Evolutionary conservation across 2,113 vertebrate species (phyloP).

Genomic region (Alexandromys fortis): DNA sequence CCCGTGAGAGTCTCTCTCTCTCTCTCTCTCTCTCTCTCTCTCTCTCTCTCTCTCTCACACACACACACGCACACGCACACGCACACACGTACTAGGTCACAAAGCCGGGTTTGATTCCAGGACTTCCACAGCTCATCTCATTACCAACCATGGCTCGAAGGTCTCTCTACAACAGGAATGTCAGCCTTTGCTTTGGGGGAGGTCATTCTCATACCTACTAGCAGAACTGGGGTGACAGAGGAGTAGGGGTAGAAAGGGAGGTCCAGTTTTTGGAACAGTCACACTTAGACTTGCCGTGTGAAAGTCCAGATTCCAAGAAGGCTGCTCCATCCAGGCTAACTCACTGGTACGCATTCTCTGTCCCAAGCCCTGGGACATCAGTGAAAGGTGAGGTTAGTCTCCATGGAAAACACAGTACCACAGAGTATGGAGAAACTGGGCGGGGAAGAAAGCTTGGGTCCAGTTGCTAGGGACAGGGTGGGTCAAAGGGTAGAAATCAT

Average conservation of each 20-base stretch:
- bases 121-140: no score
- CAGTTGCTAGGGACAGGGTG: neutral
- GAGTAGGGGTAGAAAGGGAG: neutral
- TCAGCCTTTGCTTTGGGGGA: neutral
- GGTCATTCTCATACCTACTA: neutral
- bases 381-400: neutral
- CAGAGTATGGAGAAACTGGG: neutral
- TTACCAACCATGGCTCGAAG: neutral
- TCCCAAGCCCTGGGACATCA: neutral
- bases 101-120: neutral
- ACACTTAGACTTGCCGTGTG: neutral
- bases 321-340: neutral
- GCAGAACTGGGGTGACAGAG: no score
- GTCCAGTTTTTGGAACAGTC: neutral
- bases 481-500: no score
- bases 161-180: neutral
- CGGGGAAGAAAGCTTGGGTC: neutral
- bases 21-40: no score
- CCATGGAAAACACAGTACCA: neutral
- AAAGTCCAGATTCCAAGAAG: neutral
- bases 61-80: no score
- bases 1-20: neutral
- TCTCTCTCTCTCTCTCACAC: no score
- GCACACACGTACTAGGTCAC: neutral
- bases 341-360: neutral